Percentiles rank a stretch among this genome's conserved stretches.
phyloP scores from a whole-genome alignment of 2,797 vertebrate genomes.

The Tauraco hartlaubi region DNA sequence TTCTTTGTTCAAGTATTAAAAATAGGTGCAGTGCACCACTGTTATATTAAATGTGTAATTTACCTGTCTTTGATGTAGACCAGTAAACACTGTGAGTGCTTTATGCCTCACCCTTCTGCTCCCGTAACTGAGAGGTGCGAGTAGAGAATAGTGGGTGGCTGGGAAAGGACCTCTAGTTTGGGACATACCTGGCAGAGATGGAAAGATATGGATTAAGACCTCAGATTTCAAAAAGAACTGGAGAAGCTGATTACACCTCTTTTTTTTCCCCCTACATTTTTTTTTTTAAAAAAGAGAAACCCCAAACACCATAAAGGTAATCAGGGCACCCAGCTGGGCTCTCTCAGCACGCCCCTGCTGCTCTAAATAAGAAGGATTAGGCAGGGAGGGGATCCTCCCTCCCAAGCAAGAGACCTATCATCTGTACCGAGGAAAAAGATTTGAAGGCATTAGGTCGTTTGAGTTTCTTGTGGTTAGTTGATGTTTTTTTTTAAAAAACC shows the following conservation, averaged over 20 bases:
- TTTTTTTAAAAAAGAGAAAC: neutral
- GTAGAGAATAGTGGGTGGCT: neutral
- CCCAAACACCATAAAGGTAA: neutral
- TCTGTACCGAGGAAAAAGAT: neutral
- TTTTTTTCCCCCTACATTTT: accelerated
- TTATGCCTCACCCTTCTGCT: neutral
- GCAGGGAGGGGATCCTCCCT: neutral
- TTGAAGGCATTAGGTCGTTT: neutral
- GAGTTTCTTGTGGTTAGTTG: neutral
- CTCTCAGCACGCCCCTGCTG: neutral
- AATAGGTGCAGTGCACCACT: neutral
- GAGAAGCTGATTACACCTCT: neutral
- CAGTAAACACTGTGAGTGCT: neutral
- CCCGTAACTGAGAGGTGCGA: neutral
- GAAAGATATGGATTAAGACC: neutral
- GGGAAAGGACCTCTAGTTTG: neutral
- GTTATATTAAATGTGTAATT: neutral
- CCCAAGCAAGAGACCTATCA: neutral
- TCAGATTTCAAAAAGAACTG: neutral
- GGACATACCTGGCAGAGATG: neutral
- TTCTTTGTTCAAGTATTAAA: neutral
- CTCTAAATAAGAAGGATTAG: neutral
- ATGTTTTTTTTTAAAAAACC: neutral
- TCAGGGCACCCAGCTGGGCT: neutral
- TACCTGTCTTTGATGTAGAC: neutral